A percentile compares a stretch with the other conserved stretches of the same genome.
Conservation (phyloP, 2,888 invertebrate genomes). For the Automeris io region DNA sequence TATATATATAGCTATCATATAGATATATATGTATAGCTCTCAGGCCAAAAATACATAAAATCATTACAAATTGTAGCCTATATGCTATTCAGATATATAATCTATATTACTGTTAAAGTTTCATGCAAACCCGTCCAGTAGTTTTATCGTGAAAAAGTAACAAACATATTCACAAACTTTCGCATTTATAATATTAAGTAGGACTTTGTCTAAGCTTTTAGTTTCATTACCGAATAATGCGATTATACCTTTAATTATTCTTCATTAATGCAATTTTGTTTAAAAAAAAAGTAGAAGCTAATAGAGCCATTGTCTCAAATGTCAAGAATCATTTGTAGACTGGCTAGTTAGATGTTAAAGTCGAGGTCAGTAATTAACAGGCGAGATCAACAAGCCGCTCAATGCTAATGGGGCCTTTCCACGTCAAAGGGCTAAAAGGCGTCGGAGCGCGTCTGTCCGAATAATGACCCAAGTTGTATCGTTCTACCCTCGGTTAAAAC, state of each 20-base stretch:
- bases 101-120: no score
- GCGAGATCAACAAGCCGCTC: conserved; percentile 69
- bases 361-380: conserved; percentile 69
- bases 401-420: conserved; percentile 71
- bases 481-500: conserved; percentile 29
- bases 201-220: no score
- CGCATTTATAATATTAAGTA: no score
- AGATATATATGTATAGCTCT: no score
- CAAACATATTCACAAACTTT: no score
- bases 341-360: conserved; percentile 47
- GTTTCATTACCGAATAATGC: no score
- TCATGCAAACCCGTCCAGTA: no score
- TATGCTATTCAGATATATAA: no score
- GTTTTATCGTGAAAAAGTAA: no score
- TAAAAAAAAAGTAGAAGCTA: conserved; percentile 14
- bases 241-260: no score
- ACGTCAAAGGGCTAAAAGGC: conserved; percentile 73
- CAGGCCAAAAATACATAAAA: no score
- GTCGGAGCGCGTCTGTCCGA: conserved; percentile 70
- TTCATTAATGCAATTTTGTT: conserved; percentile 12
- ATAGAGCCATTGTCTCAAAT: conserved; percentile 21
- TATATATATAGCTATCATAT: conserved; percentile 54
- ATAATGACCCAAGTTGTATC: conserved; percentile 65
- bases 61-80: no score
- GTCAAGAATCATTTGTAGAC: conserved; percentile 27